phyloP scores from a whole-genome alignment of 2,888 invertebrate genomes.

The Suillia variegata region DNA sequence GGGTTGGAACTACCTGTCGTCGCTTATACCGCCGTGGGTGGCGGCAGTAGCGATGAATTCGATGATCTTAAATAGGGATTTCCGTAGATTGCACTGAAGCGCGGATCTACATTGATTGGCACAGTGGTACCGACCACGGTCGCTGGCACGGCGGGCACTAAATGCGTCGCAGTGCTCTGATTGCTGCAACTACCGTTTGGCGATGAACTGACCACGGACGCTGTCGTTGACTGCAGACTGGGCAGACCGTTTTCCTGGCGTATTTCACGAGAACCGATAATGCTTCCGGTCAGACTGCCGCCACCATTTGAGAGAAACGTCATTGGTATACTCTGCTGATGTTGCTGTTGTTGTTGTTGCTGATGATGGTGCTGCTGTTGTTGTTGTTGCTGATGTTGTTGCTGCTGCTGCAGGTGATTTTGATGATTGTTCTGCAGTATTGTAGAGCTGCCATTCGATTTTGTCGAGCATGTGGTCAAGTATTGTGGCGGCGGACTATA shows the following conservation, averaged over 20 bases:
- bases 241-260: slow-evolving; percentile 61
- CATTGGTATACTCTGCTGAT: slow-evolving; percentile 54
- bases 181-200: slow-evolving; percentile 60
- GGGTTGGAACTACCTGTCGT: neutral
- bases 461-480: slow-evolving; percentile 58
- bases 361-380: slow-evolving; percentile 49
- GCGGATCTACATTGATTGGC: slow-evolving; percentile 71
- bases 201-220: slow-evolving; percentile 60
- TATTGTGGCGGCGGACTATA: slow-evolving; percentile 78
- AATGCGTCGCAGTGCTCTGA: slow-evolving; percentile 57
- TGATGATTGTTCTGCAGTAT: slow-evolving; percentile 55
- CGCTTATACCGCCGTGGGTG: slow-evolving; percentile 64
- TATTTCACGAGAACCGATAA: slow-evolving; percentile 57
- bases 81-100: slow-evolving; percentile 87
- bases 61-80: slow-evolving; percentile 83
- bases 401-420: slow-evolving; percentile 52
- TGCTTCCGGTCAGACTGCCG: slow-evolving; percentile 59
- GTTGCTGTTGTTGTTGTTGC: slow-evolving; percentile 48
- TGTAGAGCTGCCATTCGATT: slow-evolving; percentile 55
- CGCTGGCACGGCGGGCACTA: slow-evolving; percentile 43
- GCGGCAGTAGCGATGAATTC: slow-evolving; percentile 65
- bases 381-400: slow-evolving; percentile 51
- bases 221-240: slow-evolving; percentile 57
- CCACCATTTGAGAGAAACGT: slow-evolving; percentile 56
- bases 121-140: slow-evolving; percentile 29